Evolutionary conservation across 92 coral and sea anemone species (phyloP), one percentile per base, ranked within the genome.

Genomic region (Palythoa caribaeorum): DNA sequence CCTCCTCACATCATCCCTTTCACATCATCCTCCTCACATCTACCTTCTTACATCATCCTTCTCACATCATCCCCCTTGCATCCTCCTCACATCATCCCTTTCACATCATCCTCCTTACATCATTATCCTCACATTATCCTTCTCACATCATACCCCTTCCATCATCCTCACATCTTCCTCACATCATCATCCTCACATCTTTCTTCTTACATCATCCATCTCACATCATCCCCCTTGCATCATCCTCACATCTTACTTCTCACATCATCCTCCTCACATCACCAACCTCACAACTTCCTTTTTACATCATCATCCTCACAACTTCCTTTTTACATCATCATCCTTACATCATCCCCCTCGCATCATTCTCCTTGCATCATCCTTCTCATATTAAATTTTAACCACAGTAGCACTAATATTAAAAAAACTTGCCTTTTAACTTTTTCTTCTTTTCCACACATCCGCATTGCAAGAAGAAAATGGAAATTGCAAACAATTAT

Each of bases 401-500:
- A 77, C 9, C 40, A 1, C 6, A 28, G 48, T 1, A 20, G 50
- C 2, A 11, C 66, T 52, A 8, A 1, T 20, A 5, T 9, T 38
- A 53, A 51, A 47, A 7, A 2, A 76, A 71, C 91, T 84, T 87
- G 92, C 98, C 95, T 84, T 87, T 91, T 94, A 6, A 93, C 28
- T 38, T 81, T 93, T 0, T 94, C 98, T 48, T 94, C 98, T 68
- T 74, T 65, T 89, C 96, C 86, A 19, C 87, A 89, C 98, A 94
- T 89, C 75, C 94, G 93, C 71, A 94, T 92, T 77, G 98, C 98
- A 55, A 94, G 91, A 79, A 87, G 53, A 76, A 95, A 87, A 69
- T 94, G 98, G 48, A 94, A 94, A 13, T 93, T 91, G 28, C 91
- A 76, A 12, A 94, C 96, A 39, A 91, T 91, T 60, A 94, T 92